phyloP scores from a whole-genome alignment of 1,140 invertebrate genomes.

The Pseudomyrmex gracilis region DNA sequence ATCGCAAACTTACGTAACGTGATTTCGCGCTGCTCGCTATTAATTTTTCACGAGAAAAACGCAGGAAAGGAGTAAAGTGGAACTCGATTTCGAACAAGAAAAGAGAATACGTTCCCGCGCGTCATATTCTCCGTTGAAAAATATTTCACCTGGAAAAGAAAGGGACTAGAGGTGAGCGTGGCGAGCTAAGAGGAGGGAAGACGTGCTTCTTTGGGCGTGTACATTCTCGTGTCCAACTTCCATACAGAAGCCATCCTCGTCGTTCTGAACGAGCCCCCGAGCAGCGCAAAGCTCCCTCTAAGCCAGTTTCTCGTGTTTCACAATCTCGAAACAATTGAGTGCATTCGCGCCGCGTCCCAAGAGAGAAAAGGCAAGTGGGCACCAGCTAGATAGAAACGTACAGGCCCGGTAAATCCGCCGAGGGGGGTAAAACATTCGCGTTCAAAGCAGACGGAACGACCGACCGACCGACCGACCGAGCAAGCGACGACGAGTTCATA shows the following conservation, averaged over 20 bases:
- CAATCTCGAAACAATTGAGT: conserved; percentile 83
- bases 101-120: conserved; percentile 1
- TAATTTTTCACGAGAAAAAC: conserved; percentile 12
- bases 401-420: conserved; percentile 52
- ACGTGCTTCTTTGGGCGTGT: conserved; percentile 35
- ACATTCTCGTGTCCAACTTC: conserved; percentile 40
- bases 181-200: background rate
- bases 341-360: conserved; percentile 71
- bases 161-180: background rate
- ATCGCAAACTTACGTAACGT: background rate
- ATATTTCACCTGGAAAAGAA: conserved; percentile 31
- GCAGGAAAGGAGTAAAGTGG: background rate
- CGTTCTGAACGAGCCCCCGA: conserved; percentile 53
- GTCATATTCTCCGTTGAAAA: conserved; percentile 33
- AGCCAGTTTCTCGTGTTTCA: conserved; percentile 81
- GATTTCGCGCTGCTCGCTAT: background rate
- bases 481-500: conserved; percentile 1
- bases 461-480: background rate
- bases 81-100: conserved; percentile 16
- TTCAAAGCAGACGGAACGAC: conserved; percentile 37
- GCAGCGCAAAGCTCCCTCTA: conserved; percentile 74
- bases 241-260: conserved; percentile 27
- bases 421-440: conserved; percentile 12
- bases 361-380: conserved; percentile 67
- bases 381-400: conserved; percentile 63